These are phyloP conservation scores for Mya arenaria DNA, from an alignment of 1,140 invertebrate species.

Conservation along the genomic window DNA sequence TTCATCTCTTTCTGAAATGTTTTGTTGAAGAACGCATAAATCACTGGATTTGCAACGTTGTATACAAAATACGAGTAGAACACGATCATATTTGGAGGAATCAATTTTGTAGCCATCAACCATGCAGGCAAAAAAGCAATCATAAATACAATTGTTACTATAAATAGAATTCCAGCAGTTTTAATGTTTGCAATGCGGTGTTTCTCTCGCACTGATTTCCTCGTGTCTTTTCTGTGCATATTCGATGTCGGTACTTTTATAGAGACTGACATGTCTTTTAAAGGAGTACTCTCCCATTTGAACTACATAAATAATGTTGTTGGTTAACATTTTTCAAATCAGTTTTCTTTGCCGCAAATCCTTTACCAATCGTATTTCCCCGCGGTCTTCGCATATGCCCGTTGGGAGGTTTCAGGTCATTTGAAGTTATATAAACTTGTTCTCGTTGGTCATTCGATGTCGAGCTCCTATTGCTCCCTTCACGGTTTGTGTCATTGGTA, in stretches of 20 bases:
- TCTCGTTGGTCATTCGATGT: too few relatives aligned
- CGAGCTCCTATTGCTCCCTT: too few relatives aligned
- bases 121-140: constrained; percentile 77
- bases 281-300: not conserved
- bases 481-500: not conserved
- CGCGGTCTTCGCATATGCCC: not conserved
- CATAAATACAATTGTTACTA: constrained; percentile 78
- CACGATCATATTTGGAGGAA: constrained; percentile 68
- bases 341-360: not conserved
- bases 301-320: not conserved
- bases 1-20: constrained; percentile 78
- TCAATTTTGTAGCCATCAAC: constrained; percentile 73
- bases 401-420: not conserved
- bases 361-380: not conserved
- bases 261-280: not conserved
- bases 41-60: constrained; percentile 79
- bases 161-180: constrained; percentile 77
- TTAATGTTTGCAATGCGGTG: constrained; percentile 74
- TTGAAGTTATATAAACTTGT: not conserved
- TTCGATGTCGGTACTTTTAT: constrained; percentile 45
- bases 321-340: not conserved
- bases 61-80: constrained; percentile 79
- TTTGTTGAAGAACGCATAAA: constrained; percentile 79
- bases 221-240: constrained; percentile 4
- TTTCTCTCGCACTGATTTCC: constrained; percentile 61